A percentile compares a stretch with the other conserved stretches of the same genome.
Evolutionary conservation across 2,888 invertebrate genomes (phyloP).

Genomic region (Coecobrya sp.): DNA sequence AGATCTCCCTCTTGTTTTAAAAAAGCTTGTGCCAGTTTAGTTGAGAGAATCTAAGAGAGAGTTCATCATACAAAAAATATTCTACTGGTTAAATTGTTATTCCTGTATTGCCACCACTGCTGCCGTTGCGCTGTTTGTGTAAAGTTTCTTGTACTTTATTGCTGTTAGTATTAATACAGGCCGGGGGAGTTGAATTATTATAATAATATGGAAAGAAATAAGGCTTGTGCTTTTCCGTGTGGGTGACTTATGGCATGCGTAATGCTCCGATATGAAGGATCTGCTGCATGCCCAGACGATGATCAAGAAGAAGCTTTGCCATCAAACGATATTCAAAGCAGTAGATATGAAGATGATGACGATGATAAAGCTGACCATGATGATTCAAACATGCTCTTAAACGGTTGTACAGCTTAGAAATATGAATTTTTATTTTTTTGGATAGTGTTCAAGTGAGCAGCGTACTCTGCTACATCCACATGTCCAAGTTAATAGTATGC

Average conservation of each 20-base stretch:
- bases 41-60: not conserved
- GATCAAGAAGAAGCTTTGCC: slow-evolving; percentile 4
- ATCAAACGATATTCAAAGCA: slow-evolving; percentile 25
- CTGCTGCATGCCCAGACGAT: not conserved
- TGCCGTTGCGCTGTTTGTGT: slow-evolving; percentile 51
- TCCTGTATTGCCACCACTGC: not conserved
- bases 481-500: not conserved
- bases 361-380: slow-evolving; percentile 13
- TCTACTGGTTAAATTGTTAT: slow-evolving; percentile 31
- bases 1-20: slow-evolving; percentile 19
- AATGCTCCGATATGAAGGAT: slow-evolving; percentile 15
- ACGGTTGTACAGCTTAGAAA: slow-evolving; percentile 18
- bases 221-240: slow-evolving; percentile 65
- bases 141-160: slow-evolving; percentile 48
- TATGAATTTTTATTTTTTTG: slow-evolving; percentile 25
- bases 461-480: not conserved
- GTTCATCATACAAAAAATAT: not conserved
- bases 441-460: not conserved
- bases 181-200: slow-evolving; percentile 44
- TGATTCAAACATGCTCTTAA: slow-evolving; percentile 33
- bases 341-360: slow-evolving; percentile 24
- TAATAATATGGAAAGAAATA: slow-evolving; percentile 42
- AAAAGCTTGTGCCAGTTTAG: not conserved
- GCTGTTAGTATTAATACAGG: slow-evolving; percentile 68
- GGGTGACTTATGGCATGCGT: slow-evolving; percentile 78